Percentiles rank a stretch among this genome's conserved stretches.
Evolutionary conservation across 2,888 invertebrate species (phyloP).

Genomic region (Argyresthia goedartella): DNA sequence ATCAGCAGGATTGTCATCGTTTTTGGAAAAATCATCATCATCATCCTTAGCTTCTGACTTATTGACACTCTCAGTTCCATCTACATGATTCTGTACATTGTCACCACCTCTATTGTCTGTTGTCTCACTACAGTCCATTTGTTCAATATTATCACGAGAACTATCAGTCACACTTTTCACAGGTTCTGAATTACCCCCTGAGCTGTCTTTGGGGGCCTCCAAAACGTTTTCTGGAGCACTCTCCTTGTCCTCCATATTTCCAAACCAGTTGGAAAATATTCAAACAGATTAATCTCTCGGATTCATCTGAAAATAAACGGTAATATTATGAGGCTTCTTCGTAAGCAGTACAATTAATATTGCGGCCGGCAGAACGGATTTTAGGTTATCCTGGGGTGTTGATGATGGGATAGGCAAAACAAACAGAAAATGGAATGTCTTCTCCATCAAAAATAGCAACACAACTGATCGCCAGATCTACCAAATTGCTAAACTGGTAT

Average conservation of each 20-base stretch:
- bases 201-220: neutral
- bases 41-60: conserved; percentile 7
- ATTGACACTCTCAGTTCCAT: no score
- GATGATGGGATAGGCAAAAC: neutral
- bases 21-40: no score
- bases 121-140: conserved; percentile 11
- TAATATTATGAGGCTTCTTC: conserved; percentile 11
- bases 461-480: no score
- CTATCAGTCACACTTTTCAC: conserved; percentile 9
- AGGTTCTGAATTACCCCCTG: no score
- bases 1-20: conserved; percentile 14
- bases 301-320: conserved; percentile 36
- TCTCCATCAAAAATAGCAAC: no score
- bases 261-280: conserved; percentile 31
- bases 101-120: conserved; percentile 18
- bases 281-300: conserved; percentile 17
- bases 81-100: conserved; percentile 46
- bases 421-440: no score
- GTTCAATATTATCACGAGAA: conserved; percentile 16
- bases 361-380: conserved; percentile 15
- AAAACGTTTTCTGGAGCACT: conserved; percentile 7
- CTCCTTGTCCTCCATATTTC: conserved; percentile 53
- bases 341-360: neutral
- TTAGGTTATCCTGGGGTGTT: conserved; percentile 36
- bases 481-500: no score